Evolutionary conservation across 2,113 vertebrate species (phyloP), one percentile per base, ranked within the genome.

Genomic region (Gobio gobio): DNA sequence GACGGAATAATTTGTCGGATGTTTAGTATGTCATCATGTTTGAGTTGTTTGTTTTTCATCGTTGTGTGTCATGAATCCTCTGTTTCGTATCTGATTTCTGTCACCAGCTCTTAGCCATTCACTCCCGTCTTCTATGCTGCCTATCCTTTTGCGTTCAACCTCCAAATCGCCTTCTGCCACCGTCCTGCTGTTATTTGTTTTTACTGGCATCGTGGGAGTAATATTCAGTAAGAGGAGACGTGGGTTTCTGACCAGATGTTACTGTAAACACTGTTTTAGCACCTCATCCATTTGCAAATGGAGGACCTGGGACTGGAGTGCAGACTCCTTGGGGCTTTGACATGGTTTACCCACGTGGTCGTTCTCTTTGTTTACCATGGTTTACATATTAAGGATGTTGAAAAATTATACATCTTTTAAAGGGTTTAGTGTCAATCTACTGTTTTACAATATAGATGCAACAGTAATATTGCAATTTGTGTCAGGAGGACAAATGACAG

Each of bases 191-290:
- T 88, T 90, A 87, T 90, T 90, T 90, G 82, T 91, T 87, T 51
- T 77, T 72, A 79, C 51, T 78, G 64, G 40, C 85, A 80, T 84
- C 68, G 16, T 18, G 80, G 74, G 78, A 87, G 76, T 73, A 72
- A 89, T 91, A 79, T 80, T 61, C 47, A 75, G 40, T 66, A 84
- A 78, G 58, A 82, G 70, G 22, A 64, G 22, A 77, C 40, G 82
- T 47, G 64, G 82, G 82, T 64, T 88, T 84, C 61, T 84, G 84
- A 81, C 90, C 93, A 93, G 92, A 92, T 92, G 92, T 92, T 90
- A 40, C 5, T 40, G 40, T 40, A 83, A 89, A 86, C n/a, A 66
- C 77, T 68, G 87, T 79, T 90, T 90, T 92, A 93, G 89, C 87
- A 90, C 33, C 18, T 78, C 85, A 85, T 91, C 90, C 89, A 82